phyloP scores from a whole-genome alignment of 2,113 vertebrate genomes.

The Phainopepla nitens region DNA sequence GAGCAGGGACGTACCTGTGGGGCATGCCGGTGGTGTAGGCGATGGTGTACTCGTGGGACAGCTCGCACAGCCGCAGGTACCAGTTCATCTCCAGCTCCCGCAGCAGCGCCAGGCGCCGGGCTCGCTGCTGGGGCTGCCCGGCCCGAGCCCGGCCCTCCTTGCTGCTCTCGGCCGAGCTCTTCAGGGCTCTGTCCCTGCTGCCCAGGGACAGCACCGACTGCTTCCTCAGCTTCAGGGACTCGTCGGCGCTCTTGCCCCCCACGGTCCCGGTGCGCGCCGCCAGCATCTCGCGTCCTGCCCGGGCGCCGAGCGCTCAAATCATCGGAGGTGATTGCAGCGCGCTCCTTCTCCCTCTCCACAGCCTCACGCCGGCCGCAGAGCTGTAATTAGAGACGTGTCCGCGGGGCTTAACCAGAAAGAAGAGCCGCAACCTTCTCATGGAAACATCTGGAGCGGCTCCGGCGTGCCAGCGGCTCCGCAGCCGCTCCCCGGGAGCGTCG shows the following conservation, averaged over 20 bases:
- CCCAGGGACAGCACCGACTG: slow-evolving; percentile 78
- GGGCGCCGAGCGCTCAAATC: background rate
- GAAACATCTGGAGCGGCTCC: slow-evolving; percentile 50
- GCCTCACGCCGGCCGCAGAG: slow-evolving; percentile 68
- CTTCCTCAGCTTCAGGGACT: slow-evolving; percentile 72
- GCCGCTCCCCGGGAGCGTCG: background rate
- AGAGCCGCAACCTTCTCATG: slow-evolving; percentile 61
- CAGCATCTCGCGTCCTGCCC: slow-evolving; percentile 72
- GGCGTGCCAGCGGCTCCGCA: background rate
- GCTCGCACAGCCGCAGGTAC: slow-evolving; percentile 85
- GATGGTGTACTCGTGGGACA: slow-evolving; percentile 82
- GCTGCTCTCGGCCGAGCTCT: slow-evolving; percentile 73
- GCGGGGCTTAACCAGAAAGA: slow-evolving; percentile 58
- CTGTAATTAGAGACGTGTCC: slow-evolving; percentile 85
- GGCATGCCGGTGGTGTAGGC: slow-evolving; percentile 85
- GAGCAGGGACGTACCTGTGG: slow-evolving; percentile 79
- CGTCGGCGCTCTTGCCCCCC: slow-evolving; percentile 69
- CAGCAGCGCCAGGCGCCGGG: slow-evolving; percentile 76
- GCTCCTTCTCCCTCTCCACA: slow-evolving; percentile 73
- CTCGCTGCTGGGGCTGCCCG: slow-evolving; percentile 51
- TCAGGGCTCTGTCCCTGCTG: slow-evolving; percentile 66
- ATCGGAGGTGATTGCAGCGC: slow-evolving; percentile 37
- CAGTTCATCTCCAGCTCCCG: slow-evolving; percentile 90
- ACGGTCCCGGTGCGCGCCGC: slow-evolving; percentile 81
- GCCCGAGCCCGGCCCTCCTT: slow-evolving; percentile 66